These are phyloP conservation scores for Zoroaster sp. DNA, from an alignment of 53 echinoderm and acorn worm species.

Conservation along the genomic window DNA sequence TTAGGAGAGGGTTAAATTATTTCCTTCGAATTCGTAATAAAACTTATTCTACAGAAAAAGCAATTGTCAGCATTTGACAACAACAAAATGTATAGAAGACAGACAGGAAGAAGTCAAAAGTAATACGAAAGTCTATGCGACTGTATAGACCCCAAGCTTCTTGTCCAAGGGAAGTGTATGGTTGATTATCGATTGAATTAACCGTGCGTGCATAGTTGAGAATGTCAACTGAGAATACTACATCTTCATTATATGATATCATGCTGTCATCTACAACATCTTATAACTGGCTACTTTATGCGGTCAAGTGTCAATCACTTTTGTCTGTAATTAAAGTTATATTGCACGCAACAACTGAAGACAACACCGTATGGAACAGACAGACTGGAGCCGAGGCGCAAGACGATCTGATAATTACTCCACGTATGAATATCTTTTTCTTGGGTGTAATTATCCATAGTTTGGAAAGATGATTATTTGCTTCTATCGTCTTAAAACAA, in stretches of 20 bases:
- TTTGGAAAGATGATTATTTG: neutral
- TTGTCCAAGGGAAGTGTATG: neutral
- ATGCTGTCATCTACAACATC: neutral
- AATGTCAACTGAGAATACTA: neutral
- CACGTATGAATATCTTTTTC: too few species aligned
- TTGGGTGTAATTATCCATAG: neutral
- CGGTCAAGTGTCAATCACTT: slow-evolving; percentile 16
- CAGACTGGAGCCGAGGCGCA: neutral
- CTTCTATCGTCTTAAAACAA: too few species aligned
- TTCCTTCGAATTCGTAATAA: too few species aligned
- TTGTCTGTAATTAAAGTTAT: neutral
- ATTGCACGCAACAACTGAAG: neutral
- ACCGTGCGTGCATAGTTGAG: neutral
- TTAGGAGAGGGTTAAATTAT: neutral
- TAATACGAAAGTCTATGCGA: too few species aligned
- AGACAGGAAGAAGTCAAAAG: too few species aligned
- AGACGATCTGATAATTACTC: neutral
- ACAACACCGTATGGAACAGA: neutral
- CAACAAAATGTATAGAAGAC: too few species aligned
- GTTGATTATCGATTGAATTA: neutral
- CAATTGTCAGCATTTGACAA: too few species aligned
- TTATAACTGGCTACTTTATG: slow-evolving; percentile 3
- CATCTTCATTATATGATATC: neutral
- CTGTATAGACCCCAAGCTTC: neutral
- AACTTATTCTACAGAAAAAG: too few species aligned